Evolutionary conservation across 1,140 invertebrate species (phyloP).

Genomic region (Papilio dardanus): DNA sequence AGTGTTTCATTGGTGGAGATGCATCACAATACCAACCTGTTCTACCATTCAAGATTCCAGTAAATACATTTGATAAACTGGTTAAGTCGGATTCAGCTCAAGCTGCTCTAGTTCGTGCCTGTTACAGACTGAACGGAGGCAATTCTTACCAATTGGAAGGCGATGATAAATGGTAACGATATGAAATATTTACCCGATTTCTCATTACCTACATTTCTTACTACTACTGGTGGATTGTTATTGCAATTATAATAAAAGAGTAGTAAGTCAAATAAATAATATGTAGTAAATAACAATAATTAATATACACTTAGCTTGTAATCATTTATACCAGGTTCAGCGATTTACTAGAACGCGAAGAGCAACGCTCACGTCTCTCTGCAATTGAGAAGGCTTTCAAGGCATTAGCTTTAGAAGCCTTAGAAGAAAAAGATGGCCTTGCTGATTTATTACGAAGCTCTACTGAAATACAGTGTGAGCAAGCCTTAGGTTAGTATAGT

Average conservation of each 20-base stretch:
- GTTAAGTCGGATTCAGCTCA: constrained; percentile 67
- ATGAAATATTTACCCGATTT: constrained; percentile 23
- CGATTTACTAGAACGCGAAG: constrained; percentile 67
- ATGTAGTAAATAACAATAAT: not conserved
- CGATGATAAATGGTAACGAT: constrained; percentile 70
- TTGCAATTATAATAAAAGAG: no score
- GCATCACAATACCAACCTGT: constrained; percentile 69
- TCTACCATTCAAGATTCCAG: constrained; percentile 64
- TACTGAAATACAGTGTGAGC: constrained; percentile 71
- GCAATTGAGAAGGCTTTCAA: constrained; percentile 73
- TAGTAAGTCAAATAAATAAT: no score
- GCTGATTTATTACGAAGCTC: constrained; percentile 62
- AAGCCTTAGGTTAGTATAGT: constrained; percentile 64
- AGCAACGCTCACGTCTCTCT: constrained; percentile 60
- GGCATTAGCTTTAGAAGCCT: constrained; percentile 60
- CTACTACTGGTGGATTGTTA: no score
- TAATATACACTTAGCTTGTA: not conserved
- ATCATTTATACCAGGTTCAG: constrained; percentile 59
- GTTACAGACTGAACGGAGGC: constrained; percentile 61
- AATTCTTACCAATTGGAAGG: constrained; percentile 64
- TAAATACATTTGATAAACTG: constrained; percentile 60
- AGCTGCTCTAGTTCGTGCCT: constrained; percentile 59
- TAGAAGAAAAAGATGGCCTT: constrained; percentile 54
- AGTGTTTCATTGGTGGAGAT: constrained; percentile 74
- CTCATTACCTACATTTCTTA: no score